Base-by-base conservation (phyloP, 1,140 invertebrate genomes). In the Procambarus virginalis region DNA sequence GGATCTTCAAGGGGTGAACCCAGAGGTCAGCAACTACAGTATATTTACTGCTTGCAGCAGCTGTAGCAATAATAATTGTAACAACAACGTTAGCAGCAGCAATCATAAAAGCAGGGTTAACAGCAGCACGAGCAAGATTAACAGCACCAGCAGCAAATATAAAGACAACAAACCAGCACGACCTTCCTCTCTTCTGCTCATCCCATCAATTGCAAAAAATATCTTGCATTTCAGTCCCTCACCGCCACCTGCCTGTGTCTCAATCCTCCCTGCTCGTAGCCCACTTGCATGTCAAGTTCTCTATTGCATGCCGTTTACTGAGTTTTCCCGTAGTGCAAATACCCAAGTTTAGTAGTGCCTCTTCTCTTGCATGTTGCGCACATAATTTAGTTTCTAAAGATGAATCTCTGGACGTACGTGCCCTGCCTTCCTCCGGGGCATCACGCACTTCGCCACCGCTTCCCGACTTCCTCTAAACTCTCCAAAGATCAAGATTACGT, bases 131-230 rank as follows among this genome's bases (percentile, higher is more conserved):
- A 79, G 60, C 34, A 49, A 68, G n/a, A 49, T 70, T 68, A 58
- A 68, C 3, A 58, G 48, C 46, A 73, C 82, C 82, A 75, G 64
- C 22, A 46, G 22, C 77, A 48, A 6, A n/a, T 14, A 34, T 34
- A 34, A 34, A 34, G 34, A 34, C 34, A 34, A 34, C 34, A 34
- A 34, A 17, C 87, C 87, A 84, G 55, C 82, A 49, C 87, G 87
- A 60, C 87, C 87, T 70, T 84, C 87, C 45, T 89, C 87, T n/a
- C 81, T 89, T 4, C 87, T 81, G 1, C 87, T 89, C 73, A 89
- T 84, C 20, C 76, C 87, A 76, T 17, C 84, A 4, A 34, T 49
- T 79, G 84, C n/a, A 58, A 84, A 68, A 89, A 84, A 46, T 49
- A 17, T 34, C 34, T 64, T 48, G 64, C 73, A 49, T 51, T 14